Evolutionary conservation across 37 sponge, comb jelly and placozoan genomes (phyloP).

Genomic region (Tethya wilhelma): DNA sequence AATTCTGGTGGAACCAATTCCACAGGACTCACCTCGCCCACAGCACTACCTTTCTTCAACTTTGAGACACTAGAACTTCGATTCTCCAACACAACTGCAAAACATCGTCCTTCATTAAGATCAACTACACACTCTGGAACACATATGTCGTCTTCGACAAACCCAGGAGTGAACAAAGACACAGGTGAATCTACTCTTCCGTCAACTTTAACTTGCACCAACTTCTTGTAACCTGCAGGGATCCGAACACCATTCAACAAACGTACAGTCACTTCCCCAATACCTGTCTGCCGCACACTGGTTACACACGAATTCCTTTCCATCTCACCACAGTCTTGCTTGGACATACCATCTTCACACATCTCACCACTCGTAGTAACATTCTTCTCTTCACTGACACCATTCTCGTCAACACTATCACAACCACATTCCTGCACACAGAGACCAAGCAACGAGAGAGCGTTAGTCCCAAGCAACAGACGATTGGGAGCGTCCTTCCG

Average conservation of each 20-base stretch:
- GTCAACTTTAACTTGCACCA: conserved; percentile 5
- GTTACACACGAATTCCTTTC: not conserved
- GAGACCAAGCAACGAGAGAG: conserved; percentile 41
- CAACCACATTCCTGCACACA: not conserved
- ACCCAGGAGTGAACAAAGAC: conserved; percentile 18
- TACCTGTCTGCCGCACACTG: not conserved
- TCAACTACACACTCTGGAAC: conserved; percentile 17
- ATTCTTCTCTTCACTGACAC: not conserved
- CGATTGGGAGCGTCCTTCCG: conserved; percentile 49
- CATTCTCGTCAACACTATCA: not conserved
- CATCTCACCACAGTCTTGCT: too few species aligned
- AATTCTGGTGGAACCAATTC: too few species aligned
- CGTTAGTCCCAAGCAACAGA: conserved; percentile 55
- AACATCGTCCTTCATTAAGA: not conserved
- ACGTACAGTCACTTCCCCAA: conserved; percentile 3
- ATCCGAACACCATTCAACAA: conserved; percentile 39
- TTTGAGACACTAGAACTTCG: not conserved
- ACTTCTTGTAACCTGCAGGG: conserved; percentile 27
- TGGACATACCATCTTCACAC: too few species aligned
- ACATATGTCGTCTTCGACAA: not conserved
- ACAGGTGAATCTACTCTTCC: not conserved
- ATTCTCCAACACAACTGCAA: conserved; percentile 31
- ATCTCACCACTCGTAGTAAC: too few species aligned
- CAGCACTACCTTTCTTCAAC: conserved; percentile 20
- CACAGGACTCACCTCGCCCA: conserved; percentile 26